Conservation (phyloP, 2,797 vertebrate species). For the Triplophysa yarkandensis region DNA sequence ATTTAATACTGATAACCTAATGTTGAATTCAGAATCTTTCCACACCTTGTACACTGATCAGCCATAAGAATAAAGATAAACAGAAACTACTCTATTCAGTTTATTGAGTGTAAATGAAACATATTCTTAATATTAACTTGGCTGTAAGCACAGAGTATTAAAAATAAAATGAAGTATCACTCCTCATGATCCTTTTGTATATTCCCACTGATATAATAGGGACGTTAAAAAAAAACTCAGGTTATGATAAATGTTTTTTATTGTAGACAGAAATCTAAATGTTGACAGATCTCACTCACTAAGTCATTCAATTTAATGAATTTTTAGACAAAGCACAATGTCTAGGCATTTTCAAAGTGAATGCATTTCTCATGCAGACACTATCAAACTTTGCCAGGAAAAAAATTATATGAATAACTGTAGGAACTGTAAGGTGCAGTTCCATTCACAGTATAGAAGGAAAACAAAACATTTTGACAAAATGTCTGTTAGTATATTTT, state of each 20-base stretch:
- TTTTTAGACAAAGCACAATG: constrained; percentile 1
- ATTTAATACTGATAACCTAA: background rate
- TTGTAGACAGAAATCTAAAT: too few species aligned
- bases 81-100: constrained; percentile 7
- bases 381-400: background rate
- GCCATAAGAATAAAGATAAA: constrained; percentile 27
- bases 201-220: background rate
- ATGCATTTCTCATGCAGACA: background rate
- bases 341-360: constrained; percentile 31
- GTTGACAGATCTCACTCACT: constrained; percentile 6
- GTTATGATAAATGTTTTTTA: constrained; percentile 22
- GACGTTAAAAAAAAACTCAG: too few species aligned
- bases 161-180: background rate
- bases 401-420: too few species aligned
- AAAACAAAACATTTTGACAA: too few species aligned
- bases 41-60: constrained; percentile 41
- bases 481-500: too few species aligned
- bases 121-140: background rate
- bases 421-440: too few species aligned
- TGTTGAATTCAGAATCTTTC: constrained; percentile 33
- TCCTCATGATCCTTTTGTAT: background rate
- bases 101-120: constrained; percentile 9
- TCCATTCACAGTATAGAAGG: too few species aligned
- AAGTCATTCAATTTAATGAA: constrained; percentile 5
- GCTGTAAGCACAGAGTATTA: background rate